Evolutionary conservation across 2,888 invertebrate genomes (phyloP), one percentile per base, ranked within the genome.

Genomic region (Drosophila atripex): DNA sequence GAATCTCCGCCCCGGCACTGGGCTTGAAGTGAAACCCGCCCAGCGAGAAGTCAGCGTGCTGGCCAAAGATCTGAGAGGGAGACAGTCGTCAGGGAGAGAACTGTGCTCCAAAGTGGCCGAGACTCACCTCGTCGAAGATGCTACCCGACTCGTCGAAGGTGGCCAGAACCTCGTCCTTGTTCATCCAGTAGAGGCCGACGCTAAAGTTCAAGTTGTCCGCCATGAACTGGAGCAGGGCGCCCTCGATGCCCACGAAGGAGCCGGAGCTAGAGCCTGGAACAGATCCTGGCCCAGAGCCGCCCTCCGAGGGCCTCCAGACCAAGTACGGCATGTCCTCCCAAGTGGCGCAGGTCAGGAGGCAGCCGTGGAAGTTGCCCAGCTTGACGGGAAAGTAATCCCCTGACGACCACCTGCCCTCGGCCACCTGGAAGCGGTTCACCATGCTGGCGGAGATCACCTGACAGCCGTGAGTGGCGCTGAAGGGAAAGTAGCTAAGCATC

Each of bases 291-390:
- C 69, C 12, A 5, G 28, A n/a, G 25, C 11, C 11, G 16, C 7
- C 3, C 11, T 49, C 47, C 11, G 28, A 18, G 3, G 30, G 57
- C 0, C 58, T 23, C 7, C 61, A 55, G 11, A 71, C 75, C 25
- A 90, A 49, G 56, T 89, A 90, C 3, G 90, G 90, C 74, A 78
- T 78, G 12, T 88, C 77, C 52, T 88, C 73, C 87, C 88, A 89
- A 0, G 88, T 89, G 52, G 89, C 90, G 23, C 89, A 89, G n/a
- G 70, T 71, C 14, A 90, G 5, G 0, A 66, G 76, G 28, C 90
- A 90, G n/a, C 89, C 85, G 43, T 80, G 68, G 38, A 90, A 84
- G 45, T 90, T 78, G 0, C 28, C 3, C 45, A 89, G 12, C 23
- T 89, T 90, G 3, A 21, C 2, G 0, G 89, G 90, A 47, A 82